Conservation (phyloP, 2,888 invertebrate genomes). For the Eretmocerus hayati region DNA sequence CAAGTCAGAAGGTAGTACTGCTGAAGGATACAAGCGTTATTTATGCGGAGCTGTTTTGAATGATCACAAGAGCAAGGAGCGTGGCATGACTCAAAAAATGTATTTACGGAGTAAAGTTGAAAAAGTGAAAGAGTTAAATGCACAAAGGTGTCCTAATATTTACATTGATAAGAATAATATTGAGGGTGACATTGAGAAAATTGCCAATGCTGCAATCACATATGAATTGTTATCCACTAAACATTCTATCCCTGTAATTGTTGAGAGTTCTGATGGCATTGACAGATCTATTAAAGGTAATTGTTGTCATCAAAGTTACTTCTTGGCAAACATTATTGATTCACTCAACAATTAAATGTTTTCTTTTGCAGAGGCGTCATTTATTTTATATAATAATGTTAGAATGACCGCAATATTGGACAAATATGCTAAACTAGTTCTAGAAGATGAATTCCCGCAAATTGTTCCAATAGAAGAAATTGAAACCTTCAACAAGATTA, state of each 20-base stretch:
- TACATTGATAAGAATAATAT: slow-evolving; percentile 49
- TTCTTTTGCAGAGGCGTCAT: slow-evolving; percentile 56
- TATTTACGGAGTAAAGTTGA: slow-evolving; percentile 41
- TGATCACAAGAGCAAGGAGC: slow-evolving; percentile 53
- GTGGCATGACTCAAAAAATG: slow-evolving; percentile 46
- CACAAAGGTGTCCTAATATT: slow-evolving; percentile 59
- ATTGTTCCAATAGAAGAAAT: slow-evolving; percentile 49
- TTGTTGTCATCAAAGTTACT: too few species aligned
- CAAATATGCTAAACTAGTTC: slow-evolving; percentile 56
- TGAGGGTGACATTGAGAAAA: slow-evolving; percentile 52
- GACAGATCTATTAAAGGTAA: slow-evolving; percentile 46
- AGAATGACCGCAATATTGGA: slow-evolving; percentile 61
- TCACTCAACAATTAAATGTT: too few species aligned
- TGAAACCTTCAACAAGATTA: slow-evolving; percentile 49
- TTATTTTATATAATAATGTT: slow-evolving; percentile 72
- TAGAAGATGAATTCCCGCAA: slow-evolving; percentile 53
- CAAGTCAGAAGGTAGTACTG: slow-evolving; percentile 45
- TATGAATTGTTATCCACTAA: slow-evolving; percentile 66
- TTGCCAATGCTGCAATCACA: slow-evolving; percentile 60
- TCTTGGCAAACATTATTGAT: too few species aligned
- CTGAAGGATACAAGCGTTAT: slow-evolving; percentile 34
- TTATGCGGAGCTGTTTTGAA: slow-evolving; percentile 58
- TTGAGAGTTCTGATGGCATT: slow-evolving; percentile 44
- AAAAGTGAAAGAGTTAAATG: slow-evolving; percentile 43
- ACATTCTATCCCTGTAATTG: slow-evolving; percentile 55